Conservation (phyloP, 2,113 vertebrate genomes). For the Mixornis gularis region DNA sequence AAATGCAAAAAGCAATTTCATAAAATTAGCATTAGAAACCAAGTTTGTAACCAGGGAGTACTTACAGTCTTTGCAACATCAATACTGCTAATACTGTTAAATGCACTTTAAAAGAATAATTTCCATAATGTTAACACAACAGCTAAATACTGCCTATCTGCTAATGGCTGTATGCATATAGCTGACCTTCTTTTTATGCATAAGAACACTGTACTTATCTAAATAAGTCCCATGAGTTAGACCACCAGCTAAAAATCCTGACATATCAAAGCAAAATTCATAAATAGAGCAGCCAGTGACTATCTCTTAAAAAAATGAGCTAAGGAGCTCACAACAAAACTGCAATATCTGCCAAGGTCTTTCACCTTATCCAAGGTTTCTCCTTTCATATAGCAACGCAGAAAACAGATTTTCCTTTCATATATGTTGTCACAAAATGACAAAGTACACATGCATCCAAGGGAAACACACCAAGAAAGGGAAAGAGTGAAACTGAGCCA, state of each 20-base stretch:
- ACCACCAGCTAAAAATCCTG: background rate
- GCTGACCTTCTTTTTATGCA: background rate
- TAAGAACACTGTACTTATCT: background rate
- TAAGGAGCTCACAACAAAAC: background rate
- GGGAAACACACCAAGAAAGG: background rate
- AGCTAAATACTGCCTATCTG: background rate
- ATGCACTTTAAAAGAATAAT: slow-evolving; percentile 4
- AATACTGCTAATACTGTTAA: background rate
- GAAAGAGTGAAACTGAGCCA: background rate
- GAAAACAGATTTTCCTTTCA: background rate
- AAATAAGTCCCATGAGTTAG: background rate
- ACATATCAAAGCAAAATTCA: background rate
- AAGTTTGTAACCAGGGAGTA: background rate
- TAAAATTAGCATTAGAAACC: background rate
- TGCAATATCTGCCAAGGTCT: background rate
- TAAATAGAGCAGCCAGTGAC: background rate
- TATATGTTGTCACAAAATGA: background rate
- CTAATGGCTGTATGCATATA: background rate
- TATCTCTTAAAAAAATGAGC: background rate
- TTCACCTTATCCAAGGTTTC: background rate
- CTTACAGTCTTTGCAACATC: background rate
- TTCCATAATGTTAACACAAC: slow-evolving; percentile 25
- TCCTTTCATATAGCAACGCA: background rate
- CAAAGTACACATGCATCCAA: background rate
- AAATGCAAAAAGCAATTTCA: background rate